Percentiles rank a stretch among this genome's conserved stretches.
These are phyloP conservation scores for Onthophagus sagittarius DNA, from an alignment of 2,888 invertebrate species.

Conservation along the genomic window DNA sequence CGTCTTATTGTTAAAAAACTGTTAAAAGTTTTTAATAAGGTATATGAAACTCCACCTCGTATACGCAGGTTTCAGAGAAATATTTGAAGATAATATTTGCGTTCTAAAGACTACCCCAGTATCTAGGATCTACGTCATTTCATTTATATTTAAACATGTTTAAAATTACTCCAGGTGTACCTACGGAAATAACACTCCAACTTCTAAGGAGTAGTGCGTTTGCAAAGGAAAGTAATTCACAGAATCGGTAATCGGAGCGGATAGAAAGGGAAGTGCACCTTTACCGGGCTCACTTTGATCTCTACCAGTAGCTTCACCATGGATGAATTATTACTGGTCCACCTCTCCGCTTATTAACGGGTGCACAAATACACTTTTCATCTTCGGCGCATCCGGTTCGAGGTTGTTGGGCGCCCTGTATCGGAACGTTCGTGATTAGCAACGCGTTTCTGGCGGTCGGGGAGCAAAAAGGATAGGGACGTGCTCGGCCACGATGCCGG, in stretches of 20 bases:
- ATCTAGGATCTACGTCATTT: too few species aligned
- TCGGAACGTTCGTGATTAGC: conserved; percentile 21
- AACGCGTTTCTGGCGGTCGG: conserved; percentile 14
- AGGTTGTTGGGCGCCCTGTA: conserved; percentile 15
- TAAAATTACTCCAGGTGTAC: not conserved
- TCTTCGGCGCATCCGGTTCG: conserved; percentile 32
- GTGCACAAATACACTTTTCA: conserved; percentile 33
- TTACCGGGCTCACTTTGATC: conserved; percentile 18
- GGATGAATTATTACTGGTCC: conserved; percentile 34
- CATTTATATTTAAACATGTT: not conserved
- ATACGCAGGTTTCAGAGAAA: too few species aligned
- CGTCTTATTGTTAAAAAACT: too few species aligned
- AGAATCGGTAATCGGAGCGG: conserved; percentile 8
- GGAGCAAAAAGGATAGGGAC: not conserved
- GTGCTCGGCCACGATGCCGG: not conserved
- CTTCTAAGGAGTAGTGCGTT: not conserved
- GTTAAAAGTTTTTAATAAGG: too few species aligned
- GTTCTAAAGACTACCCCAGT: too few species aligned
- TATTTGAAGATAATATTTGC: too few species aligned
- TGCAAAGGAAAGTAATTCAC: not conserved
- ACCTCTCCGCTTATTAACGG: conserved; percentile 33
- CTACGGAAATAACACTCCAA: not conserved
- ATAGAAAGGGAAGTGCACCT: conserved; percentile 13
- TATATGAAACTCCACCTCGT: too few species aligned
- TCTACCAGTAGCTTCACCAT: conserved; percentile 31